phyloP scores from a whole-genome alignment of 2,113 vertebrate species.

The Paralichthys olivaceus region DNA sequence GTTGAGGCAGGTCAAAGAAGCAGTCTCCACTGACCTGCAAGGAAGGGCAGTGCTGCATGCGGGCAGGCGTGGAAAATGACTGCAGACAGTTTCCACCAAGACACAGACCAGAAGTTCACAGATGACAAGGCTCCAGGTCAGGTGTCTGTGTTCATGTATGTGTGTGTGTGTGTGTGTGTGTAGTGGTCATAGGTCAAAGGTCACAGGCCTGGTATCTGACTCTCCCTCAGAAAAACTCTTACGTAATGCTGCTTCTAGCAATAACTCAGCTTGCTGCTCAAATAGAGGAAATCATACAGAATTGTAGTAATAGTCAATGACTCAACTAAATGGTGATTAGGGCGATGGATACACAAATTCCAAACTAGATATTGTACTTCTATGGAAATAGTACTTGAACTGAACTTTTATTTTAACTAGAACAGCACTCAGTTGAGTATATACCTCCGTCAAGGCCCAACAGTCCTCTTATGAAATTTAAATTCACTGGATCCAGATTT shows the following conservation, averaged over 20 bases:
- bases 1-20: conserved; percentile 51
- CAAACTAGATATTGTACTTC: too few species aligned
- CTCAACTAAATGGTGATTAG: not conserved
- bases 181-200: not conserved
- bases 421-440: too few species aligned
- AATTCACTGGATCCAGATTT: too few species aligned
- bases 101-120: conserved; percentile 44
- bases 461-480: too few species aligned
- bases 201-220: conserved; percentile 47
- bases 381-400: too few species aligned
- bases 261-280: conserved; percentile 41
- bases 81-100: conserved; percentile 39
- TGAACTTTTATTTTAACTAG: too few species aligned
- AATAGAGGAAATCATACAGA: not conserved
- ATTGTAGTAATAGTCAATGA: not conserved
- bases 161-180: conserved; percentile 7
- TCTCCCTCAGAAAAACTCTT: not conserved
- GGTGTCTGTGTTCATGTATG: conserved; percentile 21
- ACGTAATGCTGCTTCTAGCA: conserved; percentile 21
- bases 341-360: not conserved
- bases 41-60: conserved; percentile 16
- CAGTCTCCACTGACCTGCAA: conserved; percentile 23
- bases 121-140: conserved; percentile 44
- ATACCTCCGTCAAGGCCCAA: too few species aligned
- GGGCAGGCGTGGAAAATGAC: conserved; percentile 32